Conservation (phyloP, 1,140 invertebrate species). For the Heliothis virescens region DNA sequence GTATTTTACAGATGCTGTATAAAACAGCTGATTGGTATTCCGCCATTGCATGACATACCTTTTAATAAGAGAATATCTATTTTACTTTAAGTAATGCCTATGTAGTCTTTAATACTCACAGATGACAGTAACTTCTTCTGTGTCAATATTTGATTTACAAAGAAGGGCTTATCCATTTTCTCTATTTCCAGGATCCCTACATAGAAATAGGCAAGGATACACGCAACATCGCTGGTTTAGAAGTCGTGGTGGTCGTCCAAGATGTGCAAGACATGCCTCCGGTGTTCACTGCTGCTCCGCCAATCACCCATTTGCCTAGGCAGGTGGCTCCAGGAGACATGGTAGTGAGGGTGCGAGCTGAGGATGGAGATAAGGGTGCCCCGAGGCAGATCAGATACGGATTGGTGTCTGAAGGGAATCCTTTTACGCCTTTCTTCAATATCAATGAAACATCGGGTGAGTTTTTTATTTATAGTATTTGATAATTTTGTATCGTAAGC, state of each 20-base stretch:
- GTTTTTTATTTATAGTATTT: conserved; percentile 43
- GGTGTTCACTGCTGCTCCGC: conserved; percentile 92
- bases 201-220: conserved; percentile 93
- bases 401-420: conserved; percentile 93
- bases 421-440: conserved; percentile 93
- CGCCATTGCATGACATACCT: no score
- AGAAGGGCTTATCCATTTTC: no score
- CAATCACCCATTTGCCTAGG: conserved; percentile 90
- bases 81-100: no score
- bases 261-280: conserved; percentile 96
- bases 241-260: conserved; percentile 92
- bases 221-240: conserved; percentile 93
- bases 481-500: not conserved
- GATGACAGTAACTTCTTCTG: no score
- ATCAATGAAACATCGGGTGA: conserved; percentile 93
- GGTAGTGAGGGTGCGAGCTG: conserved; percentile 92
- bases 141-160: not conserved
- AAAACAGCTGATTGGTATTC: no score
- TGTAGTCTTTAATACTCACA: no score
- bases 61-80: no score
- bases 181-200: conserved; percentile 91
- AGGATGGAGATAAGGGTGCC: conserved; percentile 95
- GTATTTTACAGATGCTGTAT: no score
- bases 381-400: conserved; percentile 94
- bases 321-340: conserved; percentile 89